Percentiles rank a stretch among this genome's conserved stretches.
Evolutionary conservation across 1,140 invertebrate species (phyloP).

Genomic region (Tetraneura akinire): DNA sequence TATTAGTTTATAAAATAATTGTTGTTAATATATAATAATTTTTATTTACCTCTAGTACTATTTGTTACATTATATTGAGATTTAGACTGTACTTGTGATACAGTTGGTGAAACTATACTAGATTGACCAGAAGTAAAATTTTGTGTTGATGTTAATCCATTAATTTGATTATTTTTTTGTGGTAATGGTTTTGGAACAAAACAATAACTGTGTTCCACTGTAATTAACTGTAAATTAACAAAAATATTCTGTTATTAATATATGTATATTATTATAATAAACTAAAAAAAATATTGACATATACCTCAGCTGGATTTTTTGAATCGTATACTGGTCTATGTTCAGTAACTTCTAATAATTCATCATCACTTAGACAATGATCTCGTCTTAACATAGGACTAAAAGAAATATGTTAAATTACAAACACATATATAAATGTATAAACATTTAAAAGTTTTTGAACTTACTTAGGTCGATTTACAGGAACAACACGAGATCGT

Average conservation of each 20-base stretch:
- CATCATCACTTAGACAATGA: slow-evolving; percentile 46
- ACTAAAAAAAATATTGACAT: background rate
- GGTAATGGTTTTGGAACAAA: slow-evolving; percentile 24
- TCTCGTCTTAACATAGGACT: slow-evolving; percentile 40
- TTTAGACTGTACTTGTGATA: background rate
- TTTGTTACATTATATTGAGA: slow-evolving; percentile 17
- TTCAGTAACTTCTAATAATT: slow-evolving; percentile 35
- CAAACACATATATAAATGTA: background rate
- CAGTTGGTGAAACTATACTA: slow-evolving; percentile 37
- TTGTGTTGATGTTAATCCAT: slow-evolving; percentile 16
- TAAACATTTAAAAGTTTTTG: background rate
- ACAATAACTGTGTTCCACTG: slow-evolving; percentile 47
- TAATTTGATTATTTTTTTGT: slow-evolving; percentile 19
- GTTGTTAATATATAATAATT: background rate
- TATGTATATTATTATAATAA: too few relatives aligned
- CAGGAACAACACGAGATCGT: slow-evolving; percentile 38
- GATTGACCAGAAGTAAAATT: slow-evolving; percentile 34
- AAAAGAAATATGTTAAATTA: slow-evolving; percentile 11
- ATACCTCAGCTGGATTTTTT: slow-evolving; percentile 42
- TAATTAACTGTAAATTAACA: slow-evolving; percentile 22
- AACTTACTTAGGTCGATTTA: slow-evolving; percentile 30
- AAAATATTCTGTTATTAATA: background rate
- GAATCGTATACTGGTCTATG: slow-evolving; percentile 29
- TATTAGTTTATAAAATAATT: background rate
- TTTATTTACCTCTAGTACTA: slow-evolving; percentile 36